Evolutionary conservation across 2,797 vertebrate genomes (phyloP).

Genomic region (Glossophaga mutica): DNA sequence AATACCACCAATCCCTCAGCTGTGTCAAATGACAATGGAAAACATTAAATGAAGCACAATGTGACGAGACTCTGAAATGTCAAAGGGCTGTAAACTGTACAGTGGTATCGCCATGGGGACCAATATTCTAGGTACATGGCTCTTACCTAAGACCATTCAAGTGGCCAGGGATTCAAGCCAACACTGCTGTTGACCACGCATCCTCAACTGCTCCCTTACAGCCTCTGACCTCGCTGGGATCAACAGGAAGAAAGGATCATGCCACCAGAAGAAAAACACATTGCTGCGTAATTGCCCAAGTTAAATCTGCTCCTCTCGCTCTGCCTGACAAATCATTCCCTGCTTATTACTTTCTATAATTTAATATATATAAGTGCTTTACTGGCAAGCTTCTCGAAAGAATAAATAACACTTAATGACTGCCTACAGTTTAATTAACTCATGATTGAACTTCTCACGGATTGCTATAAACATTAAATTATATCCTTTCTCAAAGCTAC

Average conservation of each 20-base stretch:
- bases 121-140: neutral
- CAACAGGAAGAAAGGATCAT: conserved; percentile 36
- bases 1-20: neutral
- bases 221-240: neutral
- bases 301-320: conserved; percentile 65
- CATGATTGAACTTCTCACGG: conserved; percentile 76
- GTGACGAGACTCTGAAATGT: neutral
- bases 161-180: neutral
- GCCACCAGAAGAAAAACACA: conserved; percentile 58
- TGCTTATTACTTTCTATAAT: conserved; percentile 77
- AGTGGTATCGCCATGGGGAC: neutral
- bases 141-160: neutral
- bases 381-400: conserved; percentile 77
- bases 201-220: neutral
- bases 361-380: conserved; percentile 76
- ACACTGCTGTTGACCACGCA: rapidly evolving
- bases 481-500: conserved; percentile 61
- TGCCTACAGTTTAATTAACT: conserved; percentile 81
- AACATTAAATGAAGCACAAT: neutral
- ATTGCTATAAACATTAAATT: conserved; percentile 71
- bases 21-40: neutral
- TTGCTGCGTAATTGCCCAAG: conserved; percentile 62
- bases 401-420: conserved; percentile 80
- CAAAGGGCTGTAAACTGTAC: neutral
- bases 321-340: conserved; percentile 68